phyloP scores from a whole-genome alignment of 1,140 invertebrate genomes.

The Steinernema feltiae region DNA sequence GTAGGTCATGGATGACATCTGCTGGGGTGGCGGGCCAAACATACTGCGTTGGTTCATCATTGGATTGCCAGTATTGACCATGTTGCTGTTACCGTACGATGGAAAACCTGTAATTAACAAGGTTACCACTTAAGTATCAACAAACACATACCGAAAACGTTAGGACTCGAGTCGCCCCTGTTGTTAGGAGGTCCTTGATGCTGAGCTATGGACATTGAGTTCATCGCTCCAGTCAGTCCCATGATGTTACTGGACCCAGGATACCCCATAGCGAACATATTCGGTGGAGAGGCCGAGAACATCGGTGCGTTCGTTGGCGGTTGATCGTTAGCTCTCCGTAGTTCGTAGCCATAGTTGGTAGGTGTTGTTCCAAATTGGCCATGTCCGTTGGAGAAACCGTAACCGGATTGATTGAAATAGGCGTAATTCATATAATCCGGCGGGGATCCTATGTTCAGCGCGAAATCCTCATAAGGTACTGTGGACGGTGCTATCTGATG shows the following conservation, averaged over 20 bases:
- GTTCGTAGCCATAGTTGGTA: conserved; percentile 51
- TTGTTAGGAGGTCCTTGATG: neutral
- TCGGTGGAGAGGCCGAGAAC: too few species aligned
- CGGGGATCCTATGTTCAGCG: conserved; percentile 38
- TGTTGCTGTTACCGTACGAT: neutral
- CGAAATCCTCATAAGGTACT: neutral
- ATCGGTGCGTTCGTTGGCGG: conserved; percentile 4
- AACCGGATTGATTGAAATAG: conserved; percentile 11
- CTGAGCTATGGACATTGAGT: neutral
- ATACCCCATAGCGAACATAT: conserved; percentile 7
- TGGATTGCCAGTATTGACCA: neutral
- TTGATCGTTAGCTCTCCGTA: conserved; percentile 2
- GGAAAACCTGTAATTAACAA: neutral
- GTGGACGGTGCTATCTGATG: neutral
- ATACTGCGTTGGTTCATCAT: neutral
- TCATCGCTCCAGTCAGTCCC: neutral
- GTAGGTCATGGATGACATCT: neutral
- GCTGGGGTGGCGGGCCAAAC: neutral
- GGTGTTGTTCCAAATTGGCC: conserved; percentile 46
- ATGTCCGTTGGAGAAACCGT: conserved; percentile 28
- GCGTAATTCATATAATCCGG: conserved; percentile 25
- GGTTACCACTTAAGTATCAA: neutral
- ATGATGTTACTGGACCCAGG: neutral
- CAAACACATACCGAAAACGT: neutral
- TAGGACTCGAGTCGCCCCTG: conserved; percentile 18